Conservation (phyloP, 2,888 invertebrate species). For the Phaonia tiefii region DNA sequence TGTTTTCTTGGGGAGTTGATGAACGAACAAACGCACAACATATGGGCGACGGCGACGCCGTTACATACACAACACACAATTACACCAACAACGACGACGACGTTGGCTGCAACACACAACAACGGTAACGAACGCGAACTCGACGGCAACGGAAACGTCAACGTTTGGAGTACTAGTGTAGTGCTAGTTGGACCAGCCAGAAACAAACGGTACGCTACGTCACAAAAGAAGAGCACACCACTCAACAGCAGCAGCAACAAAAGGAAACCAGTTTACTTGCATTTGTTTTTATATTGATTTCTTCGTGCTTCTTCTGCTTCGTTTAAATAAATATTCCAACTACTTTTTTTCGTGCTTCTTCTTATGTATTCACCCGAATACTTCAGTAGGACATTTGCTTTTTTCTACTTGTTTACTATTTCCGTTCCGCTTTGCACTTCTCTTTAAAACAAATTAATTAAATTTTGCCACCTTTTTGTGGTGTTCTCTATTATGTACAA, state of each 20-base stretch:
- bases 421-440: slow-evolving; percentile 12
- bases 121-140: not conserved
- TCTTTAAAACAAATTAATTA: slow-evolving; percentile 8
- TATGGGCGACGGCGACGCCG: not conserved
- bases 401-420: slow-evolving; percentile 22
- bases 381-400: slow-evolving; percentile 23
- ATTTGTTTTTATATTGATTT: slow-evolving; percentile 64
- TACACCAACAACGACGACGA: slow-evolving; percentile 3
- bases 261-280: slow-evolving; percentile 62
- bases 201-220: no score
- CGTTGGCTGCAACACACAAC: slow-evolving; percentile 2
- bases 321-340: slow-evolving; percentile 18
- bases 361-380: not conserved
- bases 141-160: not conserved
- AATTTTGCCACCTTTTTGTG: not conserved
- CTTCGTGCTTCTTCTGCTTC: slow-evolving; percentile 19
- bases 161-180: not conserved
- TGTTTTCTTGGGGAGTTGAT: slow-evolving; percentile 61
- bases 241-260: slow-evolving; percentile 27
- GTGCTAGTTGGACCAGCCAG: no score
- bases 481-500: not conserved
- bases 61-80: slow-evolving; percentile 1
- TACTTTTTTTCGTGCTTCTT: slow-evolving; percentile 10
- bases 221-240: slow-evolving; percentile 42
- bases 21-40: not conserved